Conservation (phyloP, 2,888 invertebrate genomes). For the Tuta absoluta region DNA sequence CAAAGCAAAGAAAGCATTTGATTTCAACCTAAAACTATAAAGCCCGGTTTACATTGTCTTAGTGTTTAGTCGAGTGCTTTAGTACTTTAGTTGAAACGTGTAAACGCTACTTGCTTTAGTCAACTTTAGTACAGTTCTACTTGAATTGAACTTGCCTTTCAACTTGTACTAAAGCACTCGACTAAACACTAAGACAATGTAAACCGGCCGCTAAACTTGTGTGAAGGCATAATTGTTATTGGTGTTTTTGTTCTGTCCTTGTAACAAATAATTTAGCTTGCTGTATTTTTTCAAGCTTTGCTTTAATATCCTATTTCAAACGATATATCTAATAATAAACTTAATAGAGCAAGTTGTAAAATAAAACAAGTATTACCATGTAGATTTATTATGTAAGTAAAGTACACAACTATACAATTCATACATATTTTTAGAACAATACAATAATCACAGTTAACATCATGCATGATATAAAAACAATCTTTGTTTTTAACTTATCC, state of each 20-base stretch:
- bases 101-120: no score
- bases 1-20: no score
- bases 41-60: no score
- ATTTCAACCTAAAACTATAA: no score
- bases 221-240: not conserved
- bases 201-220: constrained; percentile 5
- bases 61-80: no score
- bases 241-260: not conserved
- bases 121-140: no score
- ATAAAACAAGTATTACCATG: constrained; percentile 18
- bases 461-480: not conserved
- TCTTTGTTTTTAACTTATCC: not conserved
- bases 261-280: not conserved
- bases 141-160: no score
- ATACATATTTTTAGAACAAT: not conserved
- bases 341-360: constrained; percentile 10
- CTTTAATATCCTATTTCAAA: not conserved
- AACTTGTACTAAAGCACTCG: no score
- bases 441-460: constrained; percentile 8
- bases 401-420: constrained; percentile 15
- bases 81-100: no score
- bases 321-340: not conserved
- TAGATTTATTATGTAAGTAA: constrained; percentile 17
- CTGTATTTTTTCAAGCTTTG: not conserved
- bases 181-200: no score